phyloP scores from a whole-genome alignment of 2,113 vertebrate species.

The Microtus montanus region DNA sequence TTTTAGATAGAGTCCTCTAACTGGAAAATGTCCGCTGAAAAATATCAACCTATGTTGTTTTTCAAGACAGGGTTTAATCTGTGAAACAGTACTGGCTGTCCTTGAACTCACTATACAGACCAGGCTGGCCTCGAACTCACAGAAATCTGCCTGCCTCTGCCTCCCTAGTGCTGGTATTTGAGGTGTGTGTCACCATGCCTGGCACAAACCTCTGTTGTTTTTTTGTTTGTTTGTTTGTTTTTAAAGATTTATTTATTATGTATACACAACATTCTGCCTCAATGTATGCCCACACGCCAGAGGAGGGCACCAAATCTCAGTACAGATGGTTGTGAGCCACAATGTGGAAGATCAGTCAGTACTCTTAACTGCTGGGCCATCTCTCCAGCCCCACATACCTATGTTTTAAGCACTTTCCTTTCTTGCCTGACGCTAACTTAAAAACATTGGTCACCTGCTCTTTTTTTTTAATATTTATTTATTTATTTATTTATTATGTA shows the following conservation, averaged over 20 bases:
- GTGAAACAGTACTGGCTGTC: background rate
- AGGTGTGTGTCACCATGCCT: background rate
- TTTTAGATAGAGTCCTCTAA: background rate
- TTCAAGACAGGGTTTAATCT: background rate
- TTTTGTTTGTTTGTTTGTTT: too few relatives aligned
- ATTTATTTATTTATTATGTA: too few relatives aligned
- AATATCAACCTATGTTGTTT: background rate
- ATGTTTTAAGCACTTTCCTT: background rate
- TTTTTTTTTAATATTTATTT: too few relatives aligned
- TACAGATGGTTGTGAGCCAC: too few relatives aligned
- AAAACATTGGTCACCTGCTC: background rate
- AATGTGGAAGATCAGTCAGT: too few relatives aligned
- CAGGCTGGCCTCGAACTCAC: background rate
- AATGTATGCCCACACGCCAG: too few relatives aligned
- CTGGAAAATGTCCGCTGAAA: background rate
- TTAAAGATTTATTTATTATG: too few relatives aligned
- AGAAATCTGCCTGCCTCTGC: background rate
- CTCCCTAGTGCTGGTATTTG: background rate
- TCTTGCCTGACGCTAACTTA: background rate
- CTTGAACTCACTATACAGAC: background rate
- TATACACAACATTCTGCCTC: too few relatives aligned
- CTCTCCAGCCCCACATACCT: background rate
- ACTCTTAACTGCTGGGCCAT: too few relatives aligned
- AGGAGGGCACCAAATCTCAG: too few relatives aligned
- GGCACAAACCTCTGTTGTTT: background rate